A percentile compares a stretch with the other conserved stretches of the same genome.
phyloP scores from a whole-genome alignment of 2,113 vertebrate genomes.

The Vombatus ursinus region DNA sequence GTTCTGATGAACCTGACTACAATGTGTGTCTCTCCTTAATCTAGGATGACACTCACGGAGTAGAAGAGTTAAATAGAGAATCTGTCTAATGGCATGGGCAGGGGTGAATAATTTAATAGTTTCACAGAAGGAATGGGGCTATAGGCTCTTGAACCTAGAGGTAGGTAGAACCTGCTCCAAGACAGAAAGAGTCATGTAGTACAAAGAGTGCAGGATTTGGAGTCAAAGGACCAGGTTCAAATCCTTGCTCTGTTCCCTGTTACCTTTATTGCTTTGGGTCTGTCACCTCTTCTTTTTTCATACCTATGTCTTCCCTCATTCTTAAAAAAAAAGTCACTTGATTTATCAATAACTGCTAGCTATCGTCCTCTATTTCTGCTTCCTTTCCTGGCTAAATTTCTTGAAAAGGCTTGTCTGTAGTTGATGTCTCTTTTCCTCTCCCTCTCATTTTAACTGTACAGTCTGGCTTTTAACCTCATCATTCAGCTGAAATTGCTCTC shows the following conservation, averaged over 20 bases:
- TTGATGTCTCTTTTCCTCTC: neutral
- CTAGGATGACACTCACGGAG: conserved; percentile 24
- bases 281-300: neutral
- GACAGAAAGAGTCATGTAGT: neutral
- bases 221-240: neutral
- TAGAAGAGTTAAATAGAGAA: conserved; percentile 45
- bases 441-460: neutral
- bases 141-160: conserved; percentile 26
- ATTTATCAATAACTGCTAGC: neutral
- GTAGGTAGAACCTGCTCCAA: neutral
- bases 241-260: neutral
- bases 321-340: neutral
- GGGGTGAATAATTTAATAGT: conserved; percentile 63
- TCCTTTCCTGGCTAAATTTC: neutral
- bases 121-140: conserved; percentile 51
- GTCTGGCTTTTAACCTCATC: neutral
- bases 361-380: neutral
- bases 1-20: conserved; percentile 53
- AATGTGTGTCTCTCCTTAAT: conserved; percentile 43
- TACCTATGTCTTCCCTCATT: neutral
- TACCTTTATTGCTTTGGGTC: neutral
- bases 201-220: neutral
- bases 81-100: conserved; percentile 63
- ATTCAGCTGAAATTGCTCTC: neutral
- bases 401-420: neutral